Conservation (phyloP, 2,797 vertebrate genomes). For the Distichodus sexfasciatus region DNA sequence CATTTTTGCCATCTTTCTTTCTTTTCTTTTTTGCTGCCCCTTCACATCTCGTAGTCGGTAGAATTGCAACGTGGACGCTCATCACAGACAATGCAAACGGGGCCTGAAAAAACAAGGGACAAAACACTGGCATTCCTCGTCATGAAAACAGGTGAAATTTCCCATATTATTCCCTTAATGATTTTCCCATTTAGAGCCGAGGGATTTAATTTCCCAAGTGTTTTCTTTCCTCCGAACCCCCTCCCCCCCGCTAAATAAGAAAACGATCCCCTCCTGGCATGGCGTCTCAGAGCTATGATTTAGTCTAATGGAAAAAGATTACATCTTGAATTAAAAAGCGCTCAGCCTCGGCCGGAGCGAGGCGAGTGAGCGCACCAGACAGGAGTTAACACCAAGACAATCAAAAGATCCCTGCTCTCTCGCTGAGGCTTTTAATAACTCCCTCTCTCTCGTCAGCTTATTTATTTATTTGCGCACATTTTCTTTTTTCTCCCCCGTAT, state of each 20-base stretch:
- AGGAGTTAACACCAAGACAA: constrained; percentile 50
- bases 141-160: constrained; percentile 35
- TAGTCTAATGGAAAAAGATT: constrained; percentile 65
- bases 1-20: no score
- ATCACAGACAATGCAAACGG: constrained; percentile 38
- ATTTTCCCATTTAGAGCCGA: constrained; percentile 58
- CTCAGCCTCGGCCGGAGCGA: constrained; percentile 50
- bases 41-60: constrained; percentile 44
- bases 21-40: constrained; percentile 33
- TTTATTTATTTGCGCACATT: constrained; percentile 37
- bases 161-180: constrained; percentile 53
- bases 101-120: constrained; percentile 26
- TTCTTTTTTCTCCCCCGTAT: constrained; percentile 4
- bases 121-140: constrained; percentile 11
- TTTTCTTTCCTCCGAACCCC: constrained; percentile 39
- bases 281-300: constrained; percentile 56
- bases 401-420: constrained; percentile 43
- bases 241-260: constrained; percentile 46
- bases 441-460: neutral
- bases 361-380: constrained; percentile 44
- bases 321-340: constrained; percentile 65
- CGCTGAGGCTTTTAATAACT: constrained; percentile 51
- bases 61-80: constrained; percentile 49
- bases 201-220: constrained; percentile 53
- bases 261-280: constrained; percentile 55